Base-by-base conservation (phyloP, 2,797 vertebrate species). In the Arvicola amphibius region DNA sequence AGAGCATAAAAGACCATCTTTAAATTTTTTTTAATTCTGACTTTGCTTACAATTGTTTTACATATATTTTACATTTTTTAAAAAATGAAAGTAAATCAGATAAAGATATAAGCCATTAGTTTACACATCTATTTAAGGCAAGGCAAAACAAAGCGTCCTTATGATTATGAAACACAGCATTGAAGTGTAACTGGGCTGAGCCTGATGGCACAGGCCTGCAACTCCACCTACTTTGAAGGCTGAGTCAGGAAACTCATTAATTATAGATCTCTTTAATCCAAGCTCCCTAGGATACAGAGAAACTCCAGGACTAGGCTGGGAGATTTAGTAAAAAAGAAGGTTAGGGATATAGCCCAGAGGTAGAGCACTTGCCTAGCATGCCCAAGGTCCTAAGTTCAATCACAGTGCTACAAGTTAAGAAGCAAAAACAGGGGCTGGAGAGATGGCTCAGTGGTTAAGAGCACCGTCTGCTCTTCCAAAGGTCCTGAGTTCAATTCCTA, bases 11-110 rank as follows among this genome's bases (percentile, higher is more conserved):
- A 16, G 29, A 74, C 27, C 6, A 81, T 37, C 13, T 92, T 83
- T 76, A 90, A 90, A 53, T 51, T 85, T 93, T 51, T 73, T 61
- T 48, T n/a, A 86, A 86, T 79, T 67, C 80, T 63, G 87, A 81
- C 40, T 71, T 71, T 71, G 19, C 32, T 65, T 93, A 74, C 4
- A 81, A 29, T 65, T 65, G 32, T 67, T 71, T 71, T 71, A 37
- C 69, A 67, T 59, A 19, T 8, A 93, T 65, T 91, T 95, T 76
- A 92, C 90, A 67, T 51, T 61, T 85, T 83, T 65, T 9, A 19
- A 23, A 65, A 67, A 67, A 67, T 34, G 63, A 89, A 93, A 94
- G 32, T 5, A 90, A 5, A 32, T 21, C 61, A 63, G 16, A 61
- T 90, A 67, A 88, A 83, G 6, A 94, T 51, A 94, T 23, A 63